Evolutionary conservation across 2,113 vertebrate genomes (phyloP).

Genomic region (Rallus limicola): DNA sequence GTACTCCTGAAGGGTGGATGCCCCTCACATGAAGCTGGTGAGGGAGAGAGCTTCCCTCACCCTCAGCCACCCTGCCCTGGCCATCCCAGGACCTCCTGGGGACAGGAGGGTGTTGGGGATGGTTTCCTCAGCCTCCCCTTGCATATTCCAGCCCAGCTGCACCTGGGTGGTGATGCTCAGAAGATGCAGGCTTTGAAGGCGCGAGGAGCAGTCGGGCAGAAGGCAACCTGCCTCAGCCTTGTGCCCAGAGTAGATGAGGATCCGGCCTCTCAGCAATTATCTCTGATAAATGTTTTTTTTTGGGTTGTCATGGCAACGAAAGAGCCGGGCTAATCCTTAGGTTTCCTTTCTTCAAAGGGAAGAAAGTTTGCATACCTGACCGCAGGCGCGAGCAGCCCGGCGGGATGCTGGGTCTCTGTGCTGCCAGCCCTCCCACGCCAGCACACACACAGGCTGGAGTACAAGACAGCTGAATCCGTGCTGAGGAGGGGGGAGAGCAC

Average conservation of each 20-base stretch:
- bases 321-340: neutral
- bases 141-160: neutral
- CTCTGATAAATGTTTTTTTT: constrained; percentile 59
- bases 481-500: neutral
- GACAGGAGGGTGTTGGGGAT: neutral
- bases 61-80: neutral
- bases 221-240: neutral
- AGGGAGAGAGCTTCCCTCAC: neutral
- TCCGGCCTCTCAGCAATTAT: neutral
- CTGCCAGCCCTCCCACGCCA: neutral
- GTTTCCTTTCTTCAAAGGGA: constrained; percentile 36
- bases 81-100: neutral
- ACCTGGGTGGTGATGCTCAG: neutral
- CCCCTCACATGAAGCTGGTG: rapidly evolving
- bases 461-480: neutral
- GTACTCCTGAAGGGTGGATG: neutral
- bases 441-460: neutral
- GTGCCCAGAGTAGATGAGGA: neutral
- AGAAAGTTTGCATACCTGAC: constrained; percentile 51
- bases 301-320: constrained; percentile 68
- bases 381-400: neutral
- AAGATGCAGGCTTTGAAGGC: neutral
- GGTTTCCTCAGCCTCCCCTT: rapidly evolving
- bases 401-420: neutral
- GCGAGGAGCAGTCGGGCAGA: neutral